Percentiles rank a stretch among this genome's conserved stretches.
Evolutionary conservation across 2,797 vertebrate genomes (phyloP).

Genomic region (Mustela erminea): DNA sequence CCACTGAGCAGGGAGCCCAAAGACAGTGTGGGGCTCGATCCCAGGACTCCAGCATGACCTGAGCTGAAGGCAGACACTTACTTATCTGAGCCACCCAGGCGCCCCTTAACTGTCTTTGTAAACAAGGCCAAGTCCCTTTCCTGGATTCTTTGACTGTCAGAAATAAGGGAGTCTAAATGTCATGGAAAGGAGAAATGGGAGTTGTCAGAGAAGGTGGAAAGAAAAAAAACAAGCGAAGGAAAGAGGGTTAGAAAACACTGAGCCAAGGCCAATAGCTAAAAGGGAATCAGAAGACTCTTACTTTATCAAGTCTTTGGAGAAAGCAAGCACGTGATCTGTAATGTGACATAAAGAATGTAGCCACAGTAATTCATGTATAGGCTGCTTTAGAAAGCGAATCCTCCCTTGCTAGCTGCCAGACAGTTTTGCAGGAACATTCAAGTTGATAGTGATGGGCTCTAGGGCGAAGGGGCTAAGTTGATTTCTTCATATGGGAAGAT

Average conservation of each 20-base stretch:
- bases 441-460: background rate
- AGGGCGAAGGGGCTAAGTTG: background rate
- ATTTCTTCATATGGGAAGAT: background rate
- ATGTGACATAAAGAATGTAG: background rate
- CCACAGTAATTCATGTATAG: constrained; percentile 8
- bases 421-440: constrained; percentile 11
- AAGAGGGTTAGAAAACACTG: constrained; percentile 29
- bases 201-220: background rate
- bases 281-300: constrained; percentile 22
- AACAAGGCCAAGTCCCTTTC: constrained; percentile 37
- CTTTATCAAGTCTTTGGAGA: constrained; percentile 38
- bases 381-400: constrained; percentile 38
- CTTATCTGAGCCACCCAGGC: background rate
- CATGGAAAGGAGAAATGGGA: constrained; percentile 9
- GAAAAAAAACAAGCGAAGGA: background rate
- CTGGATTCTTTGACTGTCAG: background rate
- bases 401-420: background rate
- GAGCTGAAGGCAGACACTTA: background rate
- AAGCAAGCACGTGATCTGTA: background rate
- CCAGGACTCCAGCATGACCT: background rate
- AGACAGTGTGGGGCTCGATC: background rate
- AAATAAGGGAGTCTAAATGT: constrained; percentile 18
- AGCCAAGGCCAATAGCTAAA: background rate
- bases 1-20: background rate
- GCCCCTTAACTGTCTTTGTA: background rate